These are phyloP conservation scores for Folsomia candida DNA, from an alignment of 2,888 invertebrate genomes.

Conservation along the genomic window DNA sequence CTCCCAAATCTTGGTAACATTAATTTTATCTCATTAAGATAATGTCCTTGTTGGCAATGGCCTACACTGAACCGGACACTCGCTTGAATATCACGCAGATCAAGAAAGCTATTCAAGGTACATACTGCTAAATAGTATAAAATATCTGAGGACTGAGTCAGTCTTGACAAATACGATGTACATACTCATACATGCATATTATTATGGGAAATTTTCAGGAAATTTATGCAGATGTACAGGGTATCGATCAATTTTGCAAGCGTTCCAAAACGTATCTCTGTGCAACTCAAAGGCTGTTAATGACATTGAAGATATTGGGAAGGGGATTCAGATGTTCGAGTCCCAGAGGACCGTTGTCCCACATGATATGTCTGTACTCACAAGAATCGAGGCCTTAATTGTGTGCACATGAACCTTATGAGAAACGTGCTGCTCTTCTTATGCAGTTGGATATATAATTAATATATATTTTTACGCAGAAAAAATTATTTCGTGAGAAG, in stretches of 20 bases:
- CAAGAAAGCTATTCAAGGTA: constrained; percentile 78
- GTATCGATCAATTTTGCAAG: constrained; percentile 88
- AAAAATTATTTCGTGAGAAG: constrained; percentile 21
- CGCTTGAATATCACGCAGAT: constrained; percentile 72
- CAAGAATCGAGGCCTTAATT: constrained; percentile 37
- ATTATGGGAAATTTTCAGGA: constrained; percentile 55
- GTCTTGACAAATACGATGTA: neutral
- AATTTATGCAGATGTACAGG: constrained; percentile 89
- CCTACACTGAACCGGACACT: constrained; percentile 66
- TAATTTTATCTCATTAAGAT: constrained; percentile 68
- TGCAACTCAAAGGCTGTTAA: neutral
- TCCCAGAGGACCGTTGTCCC: too few species aligned
- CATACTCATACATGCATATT: neutral
- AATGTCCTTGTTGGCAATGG: constrained; percentile 57
- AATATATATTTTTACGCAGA: constrained; percentile 12
- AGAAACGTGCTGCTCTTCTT: too few species aligned
- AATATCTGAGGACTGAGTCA: too few species aligned
- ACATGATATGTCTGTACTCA: constrained; percentile 14
- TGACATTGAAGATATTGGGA: constrained; percentile 27
- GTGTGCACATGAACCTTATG: constrained; percentile 16
- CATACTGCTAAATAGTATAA: too few species aligned
- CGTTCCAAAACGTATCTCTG: constrained; percentile 67
- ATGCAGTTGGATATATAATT: neutral
- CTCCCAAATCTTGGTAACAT: too few species aligned
- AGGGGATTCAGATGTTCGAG: too few species aligned